Evolutionary conservation across 2,888 invertebrate genomes (phyloP).

Genomic region (Plagodis pulveraria): DNA sequence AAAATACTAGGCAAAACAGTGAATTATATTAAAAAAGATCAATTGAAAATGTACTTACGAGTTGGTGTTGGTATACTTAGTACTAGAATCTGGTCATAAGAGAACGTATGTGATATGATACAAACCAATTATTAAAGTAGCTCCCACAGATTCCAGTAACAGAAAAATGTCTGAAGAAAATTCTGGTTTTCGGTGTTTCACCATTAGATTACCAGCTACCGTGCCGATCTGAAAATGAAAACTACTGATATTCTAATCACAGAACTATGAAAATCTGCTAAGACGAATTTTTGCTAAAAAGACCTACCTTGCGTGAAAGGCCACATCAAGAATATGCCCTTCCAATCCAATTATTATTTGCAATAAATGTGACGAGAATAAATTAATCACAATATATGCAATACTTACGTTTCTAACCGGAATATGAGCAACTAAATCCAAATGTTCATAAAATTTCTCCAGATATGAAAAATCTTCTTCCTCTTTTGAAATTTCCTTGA

Average conservation of each 20-base stretch:
- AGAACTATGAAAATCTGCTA: no score
- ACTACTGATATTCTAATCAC: neutral
- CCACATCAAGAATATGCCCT: no score
- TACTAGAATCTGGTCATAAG: no score
- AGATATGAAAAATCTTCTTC: slow-evolving; percentile 84
- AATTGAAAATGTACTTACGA: no score
- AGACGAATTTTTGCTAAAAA: no score
- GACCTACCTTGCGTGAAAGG: no score
- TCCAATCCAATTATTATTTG: no score
- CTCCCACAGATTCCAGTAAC: slow-evolving; percentile 82
- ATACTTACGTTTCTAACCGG: slow-evolving; percentile 89
- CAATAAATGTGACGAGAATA: neutral
- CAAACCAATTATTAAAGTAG: slow-evolving; percentile 80
- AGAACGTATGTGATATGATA: neutral
- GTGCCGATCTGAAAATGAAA: slow-evolving; percentile 79
- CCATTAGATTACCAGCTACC: slow-evolving; percentile 88
- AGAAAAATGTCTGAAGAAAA: slow-evolving; percentile 88
- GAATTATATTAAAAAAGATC: no score
- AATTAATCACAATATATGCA: neutral
- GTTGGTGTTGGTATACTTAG: no score
- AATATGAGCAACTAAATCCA: slow-evolving; percentile 89
- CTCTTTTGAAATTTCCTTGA: slow-evolving; percentile 57
- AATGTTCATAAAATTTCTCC: slow-evolving; percentile 85
- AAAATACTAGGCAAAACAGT: no score
- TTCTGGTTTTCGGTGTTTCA: slow-evolving; percentile 85